Conservation (phyloP, 1,140 invertebrate genomes). For the Adoxophyes honmai region DNA sequence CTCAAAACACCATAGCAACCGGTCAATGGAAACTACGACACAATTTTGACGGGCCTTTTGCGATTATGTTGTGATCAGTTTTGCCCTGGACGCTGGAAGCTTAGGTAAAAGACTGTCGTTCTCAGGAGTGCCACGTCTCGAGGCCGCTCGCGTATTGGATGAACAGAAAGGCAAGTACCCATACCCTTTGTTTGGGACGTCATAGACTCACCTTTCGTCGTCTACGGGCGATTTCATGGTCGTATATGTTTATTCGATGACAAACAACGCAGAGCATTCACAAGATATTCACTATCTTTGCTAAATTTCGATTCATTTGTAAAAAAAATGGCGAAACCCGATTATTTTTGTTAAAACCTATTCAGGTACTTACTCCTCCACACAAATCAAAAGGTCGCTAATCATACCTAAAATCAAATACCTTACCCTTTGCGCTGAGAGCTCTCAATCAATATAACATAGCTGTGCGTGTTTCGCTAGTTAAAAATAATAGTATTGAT, state of each 20-base stretch:
- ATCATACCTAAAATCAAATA: constrained; percentile 5
- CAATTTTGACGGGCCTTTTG: constrained; percentile 59
- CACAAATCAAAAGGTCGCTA: background rate
- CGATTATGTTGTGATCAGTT: constrained; percentile 60
- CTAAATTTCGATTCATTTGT: too few species aligned
- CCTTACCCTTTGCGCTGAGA: constrained; percentile 3
- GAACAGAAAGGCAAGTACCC: constrained; percentile 71
- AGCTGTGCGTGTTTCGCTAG: constrained; percentile 4
- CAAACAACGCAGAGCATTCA: background rate
- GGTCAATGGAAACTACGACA: constrained; percentile 63
- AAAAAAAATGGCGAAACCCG: too few species aligned
- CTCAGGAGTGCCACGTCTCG: constrained; percentile 53
- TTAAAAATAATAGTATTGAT: constrained; percentile 14
- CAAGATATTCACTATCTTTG: too few species aligned
- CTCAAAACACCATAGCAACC: constrained; percentile 47
- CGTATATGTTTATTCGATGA: constrained; percentile 22
- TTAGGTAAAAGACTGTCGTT: constrained; percentile 48
- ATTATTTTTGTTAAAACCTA: background rate
- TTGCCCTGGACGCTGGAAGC: constrained; percentile 34
- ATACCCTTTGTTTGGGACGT: constrained; percentile 57
- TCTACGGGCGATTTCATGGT: constrained; percentile 38
- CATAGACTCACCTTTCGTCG: constrained; percentile 40
- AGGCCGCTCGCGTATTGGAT: constrained; percentile 68
- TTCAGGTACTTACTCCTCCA: background rate
- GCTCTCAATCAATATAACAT: constrained; percentile 12